These are phyloP conservation scores for Dioctria linearis DNA, from an alignment of 2,888 invertebrate genomes.

Conservation along the genomic window DNA sequence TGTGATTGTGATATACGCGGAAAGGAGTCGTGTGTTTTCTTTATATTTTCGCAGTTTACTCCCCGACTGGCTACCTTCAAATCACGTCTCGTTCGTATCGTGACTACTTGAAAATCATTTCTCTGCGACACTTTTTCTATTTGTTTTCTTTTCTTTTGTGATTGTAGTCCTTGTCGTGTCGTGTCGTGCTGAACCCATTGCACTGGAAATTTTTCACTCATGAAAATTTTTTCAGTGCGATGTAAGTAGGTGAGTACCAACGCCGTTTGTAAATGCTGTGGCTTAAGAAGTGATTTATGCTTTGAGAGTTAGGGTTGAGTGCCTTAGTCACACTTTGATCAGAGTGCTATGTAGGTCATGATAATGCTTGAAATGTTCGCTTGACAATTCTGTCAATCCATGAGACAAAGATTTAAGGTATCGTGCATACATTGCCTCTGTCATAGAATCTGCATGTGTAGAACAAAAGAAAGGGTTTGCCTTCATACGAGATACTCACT, in stretches of 20 bases:
- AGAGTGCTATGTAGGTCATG: neutral
- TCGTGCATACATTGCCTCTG: too few relatives aligned
- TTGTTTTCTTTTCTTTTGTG: neutral
- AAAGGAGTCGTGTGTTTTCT: neutral
- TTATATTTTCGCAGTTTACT: slow-evolving; percentile 25
- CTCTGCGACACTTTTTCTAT: slow-evolving; percentile 26
- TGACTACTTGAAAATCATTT: slow-evolving; percentile 44
- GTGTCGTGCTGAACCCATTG: slow-evolving; percentile 21
- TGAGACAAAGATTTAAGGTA: too few relatives aligned
- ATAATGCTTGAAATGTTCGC: too few relatives aligned
- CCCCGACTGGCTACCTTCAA: slow-evolving; percentile 7
- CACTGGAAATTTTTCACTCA: neutral
- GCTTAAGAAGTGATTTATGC: slow-evolving; percentile 21
- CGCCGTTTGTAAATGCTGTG: slow-evolving; percentile 4
- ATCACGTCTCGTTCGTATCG: slow-evolving; percentile 35
- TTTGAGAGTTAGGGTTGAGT: slow-evolving; percentile 6
- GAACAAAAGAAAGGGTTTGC: too few relatives aligned
- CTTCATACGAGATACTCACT: too few relatives aligned
- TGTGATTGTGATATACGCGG: neutral
- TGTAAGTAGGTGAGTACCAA: slow-evolving; percentile 12
- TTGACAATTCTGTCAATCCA: too few relatives aligned
- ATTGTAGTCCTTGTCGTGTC: slow-evolving; percentile 1
- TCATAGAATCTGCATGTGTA: too few relatives aligned
- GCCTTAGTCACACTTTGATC: slow-evolving; percentile 19
- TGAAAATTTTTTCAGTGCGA: too few relatives aligned